Evolutionary conservation across 2,888 invertebrate genomes (phyloP).

Genomic region (Spisula subtruncata): DNA sequence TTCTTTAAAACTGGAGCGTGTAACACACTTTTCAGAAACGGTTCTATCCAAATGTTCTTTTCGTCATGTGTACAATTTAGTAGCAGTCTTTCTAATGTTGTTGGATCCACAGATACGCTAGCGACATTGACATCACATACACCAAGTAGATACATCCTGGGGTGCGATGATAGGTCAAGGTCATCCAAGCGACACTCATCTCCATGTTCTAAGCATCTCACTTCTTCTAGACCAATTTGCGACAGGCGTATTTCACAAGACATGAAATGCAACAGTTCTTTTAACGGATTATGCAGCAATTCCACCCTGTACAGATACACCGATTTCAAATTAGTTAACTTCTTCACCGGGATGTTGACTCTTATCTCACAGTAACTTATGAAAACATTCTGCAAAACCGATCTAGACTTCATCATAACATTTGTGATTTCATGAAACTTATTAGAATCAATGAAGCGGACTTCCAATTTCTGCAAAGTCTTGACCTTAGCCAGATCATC

Average conservation of each 20-base stretch:
- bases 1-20: constrained; percentile 32
- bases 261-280: background rate
- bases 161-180: background rate
- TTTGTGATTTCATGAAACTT: constrained; percentile 1
- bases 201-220: constrained; percentile 21
- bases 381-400: constrained; percentile 5
- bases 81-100: background rate
- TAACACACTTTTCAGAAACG: background rate
- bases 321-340: background rate
- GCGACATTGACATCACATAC: background rate
- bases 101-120: background rate
- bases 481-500: background rate
- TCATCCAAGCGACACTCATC: background rate
- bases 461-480: constrained; percentile 4
- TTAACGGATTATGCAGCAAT: background rate
- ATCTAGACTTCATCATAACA: background rate
- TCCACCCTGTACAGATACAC: constrained; percentile 19
- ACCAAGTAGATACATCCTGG: constrained; percentile 19
- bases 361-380: constrained; percentile 7
- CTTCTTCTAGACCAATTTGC: constrained; percentile 32
- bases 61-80: background rate
- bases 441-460: constrained; percentile 19
- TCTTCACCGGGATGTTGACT: background rate
- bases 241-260: constrained; percentile 15
- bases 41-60: constrained; percentile 5